phyloP scores from a whole-genome alignment of 2,797 vertebrate species.

The Telmatherina bonti region DNA sequence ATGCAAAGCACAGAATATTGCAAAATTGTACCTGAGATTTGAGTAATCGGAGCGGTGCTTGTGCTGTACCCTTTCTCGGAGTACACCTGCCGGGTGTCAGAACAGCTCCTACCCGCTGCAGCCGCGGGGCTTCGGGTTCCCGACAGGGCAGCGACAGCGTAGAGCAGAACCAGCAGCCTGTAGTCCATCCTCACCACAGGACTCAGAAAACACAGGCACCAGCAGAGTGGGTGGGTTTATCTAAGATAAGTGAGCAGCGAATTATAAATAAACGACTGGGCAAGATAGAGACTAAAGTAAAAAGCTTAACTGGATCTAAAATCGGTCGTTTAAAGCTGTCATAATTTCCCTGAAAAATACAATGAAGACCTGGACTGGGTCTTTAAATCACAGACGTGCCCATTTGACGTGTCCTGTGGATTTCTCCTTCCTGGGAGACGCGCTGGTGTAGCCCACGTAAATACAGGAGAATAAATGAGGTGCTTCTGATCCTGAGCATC shows the following conservation, averaged over 20 bases:
- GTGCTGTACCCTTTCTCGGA: constrained; percentile 88
- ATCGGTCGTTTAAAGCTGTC: constrained; percentile 40
- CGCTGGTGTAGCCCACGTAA: constrained; percentile 23
- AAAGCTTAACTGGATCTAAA: constrained; percentile 34
- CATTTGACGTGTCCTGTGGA: constrained; percentile 34
- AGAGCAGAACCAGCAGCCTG: constrained; percentile 70
- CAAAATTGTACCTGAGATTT: constrained; percentile 86
- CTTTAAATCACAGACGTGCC: constrained; percentile 45
- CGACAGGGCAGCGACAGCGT: constrained; percentile 65
- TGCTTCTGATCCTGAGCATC: constrained; percentile 59
- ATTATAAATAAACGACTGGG: constrained; percentile 31
- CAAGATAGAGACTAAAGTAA: constrained; percentile 45
- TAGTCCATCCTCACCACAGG: constrained; percentile 63
- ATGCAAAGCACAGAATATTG: not conserved
- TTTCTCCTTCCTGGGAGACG: constrained; percentile 45
- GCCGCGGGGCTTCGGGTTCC: constrained; percentile 70
- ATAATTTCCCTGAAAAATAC: constrained; percentile 40
- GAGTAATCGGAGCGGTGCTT: constrained; percentile 84
- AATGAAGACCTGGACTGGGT: constrained; percentile 18
- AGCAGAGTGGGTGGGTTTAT: constrained; percentile 3
- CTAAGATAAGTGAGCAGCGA: constrained; percentile 25
- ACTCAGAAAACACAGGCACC: constrained; percentile 2
- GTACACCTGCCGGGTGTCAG: constrained; percentile 88
- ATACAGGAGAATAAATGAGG: constrained; percentile 47
- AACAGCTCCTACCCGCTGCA: constrained; percentile 85